Percentiles rank a stretch among this genome's conserved stretches.
phyloP scores from a whole-genome alignment of 2,113 vertebrate species.

The Ahaetulla prasina region DNA sequence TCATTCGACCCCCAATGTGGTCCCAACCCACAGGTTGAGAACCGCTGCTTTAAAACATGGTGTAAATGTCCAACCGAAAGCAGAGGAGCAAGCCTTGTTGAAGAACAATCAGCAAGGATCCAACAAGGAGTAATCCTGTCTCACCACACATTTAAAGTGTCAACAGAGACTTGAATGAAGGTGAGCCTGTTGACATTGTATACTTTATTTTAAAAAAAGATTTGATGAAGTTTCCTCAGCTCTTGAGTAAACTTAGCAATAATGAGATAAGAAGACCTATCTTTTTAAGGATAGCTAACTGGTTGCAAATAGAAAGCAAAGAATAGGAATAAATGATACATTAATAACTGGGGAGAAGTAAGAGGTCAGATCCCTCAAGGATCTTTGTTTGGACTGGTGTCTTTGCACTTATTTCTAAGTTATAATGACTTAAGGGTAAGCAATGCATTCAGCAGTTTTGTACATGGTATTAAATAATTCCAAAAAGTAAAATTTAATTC shows the following conservation, averaged over 20 bases:
- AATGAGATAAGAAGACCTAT: not conserved
- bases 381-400: not conserved
- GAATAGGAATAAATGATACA: not conserved
- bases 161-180: not conserved
- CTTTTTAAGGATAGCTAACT: not conserved
- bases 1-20: too few species aligned
- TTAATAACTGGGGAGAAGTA: not conserved
- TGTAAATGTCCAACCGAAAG: not conserved
- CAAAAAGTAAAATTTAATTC: not conserved
- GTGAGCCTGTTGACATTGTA: not conserved
- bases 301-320: not conserved
- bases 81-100: not conserved
- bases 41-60: not conserved
- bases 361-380: not conserved
- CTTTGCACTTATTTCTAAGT: not conserved
- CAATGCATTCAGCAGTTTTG: not conserved
- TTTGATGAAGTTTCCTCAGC: not conserved
- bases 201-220: not conserved
- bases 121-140: not conserved
- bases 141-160: not conserved
- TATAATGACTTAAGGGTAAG: not conserved
- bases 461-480: not conserved
- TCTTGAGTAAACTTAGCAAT: not conserved
- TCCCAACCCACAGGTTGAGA: too few species aligned
- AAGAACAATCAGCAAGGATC: not conserved